Conservation (phyloP, 2,113 vertebrate species). For the Cottus gobio region DNA sequence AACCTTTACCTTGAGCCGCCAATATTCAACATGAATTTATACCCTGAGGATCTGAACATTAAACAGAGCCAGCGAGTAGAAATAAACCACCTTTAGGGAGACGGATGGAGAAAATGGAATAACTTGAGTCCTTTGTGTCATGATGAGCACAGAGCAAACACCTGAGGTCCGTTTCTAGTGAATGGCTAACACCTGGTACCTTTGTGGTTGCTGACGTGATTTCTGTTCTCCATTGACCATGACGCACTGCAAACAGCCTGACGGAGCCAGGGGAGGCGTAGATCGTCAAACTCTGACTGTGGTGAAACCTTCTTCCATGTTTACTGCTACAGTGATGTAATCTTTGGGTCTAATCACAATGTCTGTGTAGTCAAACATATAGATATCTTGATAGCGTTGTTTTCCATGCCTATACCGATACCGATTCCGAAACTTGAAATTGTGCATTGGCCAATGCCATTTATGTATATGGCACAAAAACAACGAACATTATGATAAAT, state of each 20-base stretch:
- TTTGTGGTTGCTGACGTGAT: constrained; percentile 23
- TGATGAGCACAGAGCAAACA: constrained; percentile 50
- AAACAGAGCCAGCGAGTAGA: neutral
- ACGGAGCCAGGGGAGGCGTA: neutral
- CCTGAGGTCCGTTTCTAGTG: constrained; percentile 30
- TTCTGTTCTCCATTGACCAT: constrained; percentile 2
- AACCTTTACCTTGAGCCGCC: neutral
- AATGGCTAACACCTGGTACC: constrained; percentile 8
- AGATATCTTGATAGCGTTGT: too few relatives aligned
- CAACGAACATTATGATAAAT: neutral
- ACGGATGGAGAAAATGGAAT: constrained; percentile 20
- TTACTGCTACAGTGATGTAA: neutral
- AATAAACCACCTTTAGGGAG: neutral
- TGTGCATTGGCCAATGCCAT: too few relatives aligned
- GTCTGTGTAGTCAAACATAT: too few relatives aligned
- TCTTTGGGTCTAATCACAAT: neutral
- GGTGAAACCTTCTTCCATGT: neutral
- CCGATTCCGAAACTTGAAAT: neutral
- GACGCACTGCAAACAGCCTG: constrained; percentile 14
- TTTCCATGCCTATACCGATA: too few relatives aligned
- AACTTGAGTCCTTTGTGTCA: constrained; percentile 29
- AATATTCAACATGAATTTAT: neutral
- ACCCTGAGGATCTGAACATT: neutral
- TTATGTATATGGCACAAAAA: neutral
- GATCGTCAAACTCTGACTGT: neutral